Evolutionary conservation across 2,113 vertebrate species (phyloP).

Genomic region (Rhinoptilus africanus): DNA sequence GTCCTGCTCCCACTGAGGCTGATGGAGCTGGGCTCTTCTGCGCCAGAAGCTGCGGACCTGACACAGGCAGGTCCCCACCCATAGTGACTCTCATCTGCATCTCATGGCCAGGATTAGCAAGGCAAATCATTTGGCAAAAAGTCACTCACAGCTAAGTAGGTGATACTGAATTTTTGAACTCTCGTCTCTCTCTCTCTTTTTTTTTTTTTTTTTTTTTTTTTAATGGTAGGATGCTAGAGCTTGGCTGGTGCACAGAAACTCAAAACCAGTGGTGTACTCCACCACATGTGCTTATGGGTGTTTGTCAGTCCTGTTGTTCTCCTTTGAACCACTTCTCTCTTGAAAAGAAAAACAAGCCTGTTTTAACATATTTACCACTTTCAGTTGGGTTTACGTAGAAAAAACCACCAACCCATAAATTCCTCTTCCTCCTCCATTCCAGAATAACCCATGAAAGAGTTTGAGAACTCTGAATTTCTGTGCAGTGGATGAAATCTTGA

Average conservation of each 20-base stretch:
- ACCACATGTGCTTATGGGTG: background rate
- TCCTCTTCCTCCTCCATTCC: background rate
- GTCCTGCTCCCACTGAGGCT: background rate
- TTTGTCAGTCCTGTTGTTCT: background rate
- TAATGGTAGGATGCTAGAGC: background rate
- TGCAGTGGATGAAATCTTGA: background rate
- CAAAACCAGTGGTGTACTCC: background rate
- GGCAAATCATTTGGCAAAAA: background rate
- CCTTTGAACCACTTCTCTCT: background rate
- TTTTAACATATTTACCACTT: background rate
- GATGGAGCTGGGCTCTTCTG: background rate
- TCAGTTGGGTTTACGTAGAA: background rate
- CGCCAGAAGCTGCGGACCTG: background rate
- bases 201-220: background rate
- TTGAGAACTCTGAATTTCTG: background rate
- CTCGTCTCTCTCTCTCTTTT: background rate
- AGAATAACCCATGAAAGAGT: background rate
- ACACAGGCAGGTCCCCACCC: background rate
- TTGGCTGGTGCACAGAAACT: background rate
- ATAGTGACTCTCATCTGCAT: background rate
- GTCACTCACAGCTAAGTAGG: background rate
- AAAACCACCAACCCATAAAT: background rate
- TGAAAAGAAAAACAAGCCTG: background rate
- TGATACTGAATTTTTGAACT: conserved; percentile 11
- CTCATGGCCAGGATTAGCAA: background rate